These are phyloP conservation scores for Sandelia bainsii DNA, from an alignment of 2,797 vertebrate species.

Conservation along the genomic window DNA sequence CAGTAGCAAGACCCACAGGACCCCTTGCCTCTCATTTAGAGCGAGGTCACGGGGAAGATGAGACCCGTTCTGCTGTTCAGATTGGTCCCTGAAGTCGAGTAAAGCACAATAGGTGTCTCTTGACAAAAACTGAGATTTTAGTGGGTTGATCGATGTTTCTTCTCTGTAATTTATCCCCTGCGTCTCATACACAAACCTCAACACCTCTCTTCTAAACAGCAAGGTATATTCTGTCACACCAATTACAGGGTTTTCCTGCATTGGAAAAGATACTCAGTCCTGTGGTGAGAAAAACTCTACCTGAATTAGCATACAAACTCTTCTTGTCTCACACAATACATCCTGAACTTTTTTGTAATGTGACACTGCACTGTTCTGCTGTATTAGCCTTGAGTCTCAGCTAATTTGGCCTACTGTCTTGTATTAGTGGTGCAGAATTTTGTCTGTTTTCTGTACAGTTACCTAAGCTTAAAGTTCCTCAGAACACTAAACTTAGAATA, in stretches of 20 bases:
- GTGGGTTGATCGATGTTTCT: slow-evolving; percentile 75
- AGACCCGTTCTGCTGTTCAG: slow-evolving; percentile 69
- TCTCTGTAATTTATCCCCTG: slow-evolving; percentile 72
- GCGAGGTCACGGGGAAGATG: slow-evolving; percentile 78
- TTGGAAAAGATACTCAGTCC: slow-evolving; percentile 42
- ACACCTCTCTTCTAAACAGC: slow-evolving; percentile 54
- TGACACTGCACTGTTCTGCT: slow-evolving; percentile 9
- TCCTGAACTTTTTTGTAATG: slow-evolving; percentile 27
- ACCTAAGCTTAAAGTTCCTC: slow-evolving; percentile 9
- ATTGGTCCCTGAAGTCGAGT: slow-evolving; percentile 76
- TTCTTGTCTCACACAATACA: slow-evolving; percentile 34
- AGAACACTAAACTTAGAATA: slow-evolving; percentile 11
- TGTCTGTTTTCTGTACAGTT: slow-evolving; percentile 11
- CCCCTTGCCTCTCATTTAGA: slow-evolving; percentile 79
- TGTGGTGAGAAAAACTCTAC: slow-evolving; percentile 49
- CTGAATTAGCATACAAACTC: slow-evolving; percentile 58
- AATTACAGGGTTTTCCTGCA: slow-evolving; percentile 63
- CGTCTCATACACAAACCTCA: slow-evolving; percentile 63
- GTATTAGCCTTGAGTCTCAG: slow-evolving; percentile 22
- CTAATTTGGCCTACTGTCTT: slow-evolving; percentile 25
- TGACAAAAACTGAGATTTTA: slow-evolving; percentile 75
- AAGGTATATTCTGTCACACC: slow-evolving; percentile 60
- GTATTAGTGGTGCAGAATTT: slow-evolving; percentile 2
- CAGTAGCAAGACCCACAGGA: slow-evolving; percentile 67
- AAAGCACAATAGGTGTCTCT: slow-evolving; percentile 75